Percentiles rank a stretch among this genome's conserved stretches.
These are phyloP conservation scores for Dryobotodes eremita DNA, from an alignment of 2,888 invertebrate species.

Conservation along the genomic window DNA sequence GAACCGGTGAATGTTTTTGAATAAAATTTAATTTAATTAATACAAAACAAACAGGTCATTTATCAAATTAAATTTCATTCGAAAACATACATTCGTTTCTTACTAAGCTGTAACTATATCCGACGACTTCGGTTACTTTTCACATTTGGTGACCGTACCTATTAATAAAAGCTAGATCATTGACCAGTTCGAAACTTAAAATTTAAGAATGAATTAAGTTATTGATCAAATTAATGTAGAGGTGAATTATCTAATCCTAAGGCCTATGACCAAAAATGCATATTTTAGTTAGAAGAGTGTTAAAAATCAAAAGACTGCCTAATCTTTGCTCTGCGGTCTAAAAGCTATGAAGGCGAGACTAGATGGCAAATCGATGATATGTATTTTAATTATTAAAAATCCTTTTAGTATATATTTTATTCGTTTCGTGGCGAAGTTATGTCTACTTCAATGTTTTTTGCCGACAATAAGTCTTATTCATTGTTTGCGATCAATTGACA, in stretches of 20 bases:
- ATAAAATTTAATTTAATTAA: no score
- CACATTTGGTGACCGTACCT: background rate
- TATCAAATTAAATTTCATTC: no score
- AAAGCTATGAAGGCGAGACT: background rate
- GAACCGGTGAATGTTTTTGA: no score
- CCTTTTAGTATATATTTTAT: background rate
- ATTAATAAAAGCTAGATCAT: background rate
- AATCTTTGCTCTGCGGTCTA: background rate
- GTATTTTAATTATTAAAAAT: no score
- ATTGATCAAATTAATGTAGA: background rate
- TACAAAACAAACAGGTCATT: no score
- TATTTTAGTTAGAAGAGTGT: background rate
- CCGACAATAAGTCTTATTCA: background rate
- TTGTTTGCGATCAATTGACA: slow-evolving; percentile 24
- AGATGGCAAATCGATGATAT: background rate
- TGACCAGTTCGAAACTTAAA: background rate
- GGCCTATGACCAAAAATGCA: background rate
- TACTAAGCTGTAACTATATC: no score
- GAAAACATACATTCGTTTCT: no score
- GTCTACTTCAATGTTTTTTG: background rate
- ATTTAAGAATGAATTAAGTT: background rate
- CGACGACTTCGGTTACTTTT: no score
- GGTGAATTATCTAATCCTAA: background rate
- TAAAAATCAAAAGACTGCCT: background rate
- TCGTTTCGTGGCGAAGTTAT: background rate